Base-by-base conservation (phyloP, 30 jellyfish, hydroid and myxozoan genomes). In the Aurelia sp. region DNA sequence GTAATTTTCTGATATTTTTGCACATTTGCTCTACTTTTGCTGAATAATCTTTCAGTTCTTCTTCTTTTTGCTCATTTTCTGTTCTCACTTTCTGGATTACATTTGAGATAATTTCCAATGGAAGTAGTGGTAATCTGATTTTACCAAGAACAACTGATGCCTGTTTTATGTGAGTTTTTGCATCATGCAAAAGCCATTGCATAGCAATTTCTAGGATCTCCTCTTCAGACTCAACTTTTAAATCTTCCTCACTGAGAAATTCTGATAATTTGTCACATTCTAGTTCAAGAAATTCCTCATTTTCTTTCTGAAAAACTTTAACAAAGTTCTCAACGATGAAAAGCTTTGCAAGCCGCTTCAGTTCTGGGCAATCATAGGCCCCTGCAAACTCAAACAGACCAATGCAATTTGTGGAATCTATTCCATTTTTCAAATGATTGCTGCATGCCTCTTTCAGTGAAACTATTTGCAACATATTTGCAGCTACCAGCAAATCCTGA, bases 401-500 rank as follows among this genome's bases (percentile, higher is more conserved):
- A 31, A 84, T 63, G 59, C 93, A 84, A 38, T 84, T 84, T 3
- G 64, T 50, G 47, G 31, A 33, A 19, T 72, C 82, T 10, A 84
- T 84, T 62, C 84, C 50, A 30, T 63, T 84, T 57, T 84, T 77
- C 59, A 84, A 57, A 33, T 72, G 70, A 27, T 40, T 63, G 48
- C 88, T 30, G 72, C 93, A 84, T 5, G 85, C 88, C n/a, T 73
- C 78, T 74, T 84, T 84, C 88, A 84, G 52, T 15, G 82, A 70
- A 4, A 79, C 55, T 10, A 84, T 72, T 63, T 84, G 93, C 16
- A 84, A 69, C 93, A 84, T 84, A 64, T 84, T 84, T 12, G 93
- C 93, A 17, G 93, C 93, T 0, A 84, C 82, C 19, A 84, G 55
- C 0, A 84, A 63, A 53, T 84, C 81, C 51, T 84, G 93, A 30